Evolutionary conservation across 1,140 invertebrate species (phyloP), one percentile per base, ranked within the genome.

Genomic region (Rhagoletis pomonella): DNA sequence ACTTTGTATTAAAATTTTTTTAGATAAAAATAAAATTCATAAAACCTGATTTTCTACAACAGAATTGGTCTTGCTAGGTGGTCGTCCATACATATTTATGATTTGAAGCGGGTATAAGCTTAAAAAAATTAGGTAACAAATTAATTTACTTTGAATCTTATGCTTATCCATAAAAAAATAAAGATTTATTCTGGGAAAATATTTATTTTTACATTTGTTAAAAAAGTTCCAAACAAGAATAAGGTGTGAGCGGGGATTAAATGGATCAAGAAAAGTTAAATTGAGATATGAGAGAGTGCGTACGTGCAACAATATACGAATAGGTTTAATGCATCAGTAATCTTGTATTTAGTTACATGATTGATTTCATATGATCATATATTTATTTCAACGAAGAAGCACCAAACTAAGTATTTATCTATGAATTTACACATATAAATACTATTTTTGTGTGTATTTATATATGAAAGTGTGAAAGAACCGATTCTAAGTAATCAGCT

Each of bases 341-440:
- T 17, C 42, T n/a, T n/a, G n/a, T n/a, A n/a, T 47, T 39, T 47
- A 73, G 42, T 47, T 44, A 73, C 67, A 73, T 73, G 44, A 73
- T 73, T 47, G 39, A 39, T 73, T 73, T 73, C 17, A 73, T 73
- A 42, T 29, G 44, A 17, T 29, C 9, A 67, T 67, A 17, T 47
- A 73, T 47, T 17, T 12, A 73, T 73, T 47, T 73, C 3, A 73
- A 42, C 39, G 12, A 0, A 44, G 67, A 73, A 73, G 67, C 67
- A 73, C 67, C 67, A 47, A 69, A 73, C 67, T 29, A 73, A 73
- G 67, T 42, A 73, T 73, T 47, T 73, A 73, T 73, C 67, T 73
- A 73, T 73, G 17, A 44, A 47, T 73, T 73, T 47, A 62, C 12
- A 62, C 17, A 62, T n/a, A 62, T 73, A 14, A 39, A 69, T 73